A percentile compares a stretch with the other conserved stretches of the same genome.
Conservation (phyloP, 2,888 invertebrate species). For the Machimus rusticus region DNA sequence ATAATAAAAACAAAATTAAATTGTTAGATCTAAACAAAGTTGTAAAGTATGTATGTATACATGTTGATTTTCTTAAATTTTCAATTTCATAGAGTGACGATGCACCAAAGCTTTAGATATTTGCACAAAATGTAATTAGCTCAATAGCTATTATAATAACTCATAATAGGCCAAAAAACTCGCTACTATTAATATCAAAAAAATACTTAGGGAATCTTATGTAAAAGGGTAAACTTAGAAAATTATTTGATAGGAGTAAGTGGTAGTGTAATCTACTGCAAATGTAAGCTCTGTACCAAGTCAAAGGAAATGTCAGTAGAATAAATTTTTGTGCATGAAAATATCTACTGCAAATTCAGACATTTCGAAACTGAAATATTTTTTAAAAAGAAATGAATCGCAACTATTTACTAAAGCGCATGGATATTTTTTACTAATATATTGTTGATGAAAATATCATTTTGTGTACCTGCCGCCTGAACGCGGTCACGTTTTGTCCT, state of each 20-base stretch:
- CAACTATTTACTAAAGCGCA: constrained; percentile 19
- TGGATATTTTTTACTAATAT: constrained; percentile 12
- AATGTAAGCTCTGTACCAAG: background rate
- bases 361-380: constrained; percentile 14
- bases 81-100: background rate
- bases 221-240: background rate
- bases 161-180: background rate
- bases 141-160: background rate
- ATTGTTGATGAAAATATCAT: background rate
- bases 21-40: background rate
- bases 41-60: background rate
- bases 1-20: background rate
- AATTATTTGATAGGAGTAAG: background rate
- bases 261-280: background rate
- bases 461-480: background rate
- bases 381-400: background rate
- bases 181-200: background rate
- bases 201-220: background rate
- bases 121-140: constrained; percentile 2
- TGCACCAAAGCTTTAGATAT: constrained; percentile 18
- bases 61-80: background rate
- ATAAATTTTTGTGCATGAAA: background rate
- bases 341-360: background rate
- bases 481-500: background rate
- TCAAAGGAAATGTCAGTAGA: background rate